These are phyloP conservation scores for Mythimna impura DNA, from an alignment of 2,888 invertebrate species.

Conservation along the genomic window DNA sequence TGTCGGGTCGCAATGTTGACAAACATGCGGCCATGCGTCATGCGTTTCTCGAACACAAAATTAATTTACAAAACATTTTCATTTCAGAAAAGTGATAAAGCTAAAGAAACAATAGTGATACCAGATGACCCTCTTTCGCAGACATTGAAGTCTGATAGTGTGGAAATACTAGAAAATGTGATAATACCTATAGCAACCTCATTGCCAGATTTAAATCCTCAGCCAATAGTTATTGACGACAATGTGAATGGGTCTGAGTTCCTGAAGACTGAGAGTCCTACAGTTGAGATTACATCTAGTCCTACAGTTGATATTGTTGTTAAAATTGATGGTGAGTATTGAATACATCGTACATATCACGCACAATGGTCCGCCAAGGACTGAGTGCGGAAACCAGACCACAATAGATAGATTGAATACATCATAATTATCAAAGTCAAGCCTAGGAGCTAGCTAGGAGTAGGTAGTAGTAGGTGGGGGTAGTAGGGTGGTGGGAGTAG, in stretches of 20 bases:
- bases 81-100: conserved; percentile 46
- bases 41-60: background rate
- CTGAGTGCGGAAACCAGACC: too few species aligned
- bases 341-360: too few species aligned
- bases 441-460: too few species aligned
- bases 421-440: too few species aligned
- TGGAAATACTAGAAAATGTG: conserved; percentile 36
- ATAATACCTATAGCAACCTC: conserved; percentile 46
- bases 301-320: conserved; percentile 51
- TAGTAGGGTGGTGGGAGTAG: too few species aligned
- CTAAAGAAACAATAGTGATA: conserved; percentile 32
- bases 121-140: conserved; percentile 22
- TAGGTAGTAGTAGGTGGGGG: too few species aligned
- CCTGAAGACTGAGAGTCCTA: conserved; percentile 15
- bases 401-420: too few species aligned
- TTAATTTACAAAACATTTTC: conserved; percentile 9
- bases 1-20: background rate
- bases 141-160: conserved; percentile 17
- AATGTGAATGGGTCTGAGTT: conserved; percentile 1
- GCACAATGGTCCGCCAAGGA: too few species aligned
- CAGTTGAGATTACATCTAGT: conserved; percentile 41
- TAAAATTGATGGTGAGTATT: conserved; percentile 52
- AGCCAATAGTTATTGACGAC: conserved; percentile 44
- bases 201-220: conserved; percentile 65
- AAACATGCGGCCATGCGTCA: background rate